These are phyloP conservation scores for Zeuzera pyrina DNA, from an alignment of 2,888 invertebrate genomes.

Conservation along the genomic window DNA sequence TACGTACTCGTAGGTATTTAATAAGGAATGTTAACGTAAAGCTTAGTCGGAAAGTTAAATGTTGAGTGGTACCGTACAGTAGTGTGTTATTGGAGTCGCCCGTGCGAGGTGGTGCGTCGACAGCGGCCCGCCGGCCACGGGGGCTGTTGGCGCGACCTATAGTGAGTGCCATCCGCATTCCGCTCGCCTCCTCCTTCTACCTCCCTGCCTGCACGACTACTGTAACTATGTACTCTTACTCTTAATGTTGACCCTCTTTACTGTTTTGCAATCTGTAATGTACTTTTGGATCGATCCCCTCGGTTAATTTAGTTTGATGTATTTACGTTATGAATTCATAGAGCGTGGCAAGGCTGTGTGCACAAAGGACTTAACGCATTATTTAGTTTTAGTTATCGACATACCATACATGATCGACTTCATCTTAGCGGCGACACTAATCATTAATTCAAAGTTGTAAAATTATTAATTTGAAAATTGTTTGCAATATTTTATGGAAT, in stretches of 20 bases:
- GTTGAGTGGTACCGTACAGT: conserved; percentile 70
- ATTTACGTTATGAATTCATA: conserved; percentile 65
- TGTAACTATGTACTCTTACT: conserved; percentile 58
- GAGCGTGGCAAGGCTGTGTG: conserved; percentile 83
- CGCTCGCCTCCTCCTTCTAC: conserved; percentile 36
- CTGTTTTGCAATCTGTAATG: conserved; percentile 67
- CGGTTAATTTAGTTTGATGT: conserved; percentile 70
- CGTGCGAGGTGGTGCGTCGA: conserved; percentile 52
- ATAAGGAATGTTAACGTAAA: conserved; percentile 65
- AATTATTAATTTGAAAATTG: conserved; percentile 47
- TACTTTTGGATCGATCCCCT: conserved; percentile 65
- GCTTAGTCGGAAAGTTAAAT: conserved; percentile 68
- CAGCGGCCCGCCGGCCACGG: conserved; percentile 35
- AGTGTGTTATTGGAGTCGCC: conserved; percentile 65
- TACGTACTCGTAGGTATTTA: conserved; percentile 52
- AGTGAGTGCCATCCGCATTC: conserved; percentile 13
- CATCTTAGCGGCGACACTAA: conserved; percentile 60
- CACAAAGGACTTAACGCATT: conserved; percentile 74
- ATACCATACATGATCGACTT: conserved; percentile 59
- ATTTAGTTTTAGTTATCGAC: conserved; percentile 65
- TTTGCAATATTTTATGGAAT: conserved; percentile 51
- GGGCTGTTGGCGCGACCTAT: conserved; percentile 38
- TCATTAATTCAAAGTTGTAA: conserved; percentile 51
- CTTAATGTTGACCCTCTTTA: conserved; percentile 64
- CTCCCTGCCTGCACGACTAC: conserved; percentile 65